These are phyloP conservation scores for Sebastes umbrosus DNA, from an alignment of 2,797 vertebrate species.

Conservation along the genomic window DNA sequence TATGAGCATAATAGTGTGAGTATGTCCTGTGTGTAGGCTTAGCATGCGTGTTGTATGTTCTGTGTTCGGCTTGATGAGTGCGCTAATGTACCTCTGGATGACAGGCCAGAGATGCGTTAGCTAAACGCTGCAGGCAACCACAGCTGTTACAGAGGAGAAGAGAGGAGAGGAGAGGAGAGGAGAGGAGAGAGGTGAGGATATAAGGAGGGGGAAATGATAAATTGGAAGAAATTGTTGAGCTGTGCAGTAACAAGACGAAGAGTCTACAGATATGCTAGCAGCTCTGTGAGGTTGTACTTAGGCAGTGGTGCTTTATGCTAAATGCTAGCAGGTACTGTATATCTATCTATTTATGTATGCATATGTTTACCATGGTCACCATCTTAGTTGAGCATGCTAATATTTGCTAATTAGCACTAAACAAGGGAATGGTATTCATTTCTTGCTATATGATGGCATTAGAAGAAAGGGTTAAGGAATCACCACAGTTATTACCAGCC, in stretches of 20 bases:
- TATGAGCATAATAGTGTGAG: neutral
- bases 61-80: slow-evolving; percentile 56
- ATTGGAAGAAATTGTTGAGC: slow-evolving; percentile 7
- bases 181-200: neutral
- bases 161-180: neutral
- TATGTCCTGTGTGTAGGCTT: neutral
- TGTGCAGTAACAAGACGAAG: neutral
- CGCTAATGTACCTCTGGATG: slow-evolving; percentile 71
- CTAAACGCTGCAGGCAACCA: slow-evolving; percentile 66
- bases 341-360: neutral
- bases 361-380: neutral
- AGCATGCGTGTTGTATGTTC: slow-evolving; percentile 20
- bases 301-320: neutral
- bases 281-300: neutral
- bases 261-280: neutral
- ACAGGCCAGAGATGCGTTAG: slow-evolving; percentile 68
- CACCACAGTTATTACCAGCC: too few species aligned
- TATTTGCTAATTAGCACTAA: too few species aligned
- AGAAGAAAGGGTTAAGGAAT: neutral
- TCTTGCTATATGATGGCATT: neutral
- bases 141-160: slow-evolving; percentile 72
- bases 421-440: too few species aligned
- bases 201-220: neutral
- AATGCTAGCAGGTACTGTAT: neutral
- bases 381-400: neutral